Base-by-base conservation (phyloP, 23 tunicate genomes). In the Ciona savignyi region DNA sequence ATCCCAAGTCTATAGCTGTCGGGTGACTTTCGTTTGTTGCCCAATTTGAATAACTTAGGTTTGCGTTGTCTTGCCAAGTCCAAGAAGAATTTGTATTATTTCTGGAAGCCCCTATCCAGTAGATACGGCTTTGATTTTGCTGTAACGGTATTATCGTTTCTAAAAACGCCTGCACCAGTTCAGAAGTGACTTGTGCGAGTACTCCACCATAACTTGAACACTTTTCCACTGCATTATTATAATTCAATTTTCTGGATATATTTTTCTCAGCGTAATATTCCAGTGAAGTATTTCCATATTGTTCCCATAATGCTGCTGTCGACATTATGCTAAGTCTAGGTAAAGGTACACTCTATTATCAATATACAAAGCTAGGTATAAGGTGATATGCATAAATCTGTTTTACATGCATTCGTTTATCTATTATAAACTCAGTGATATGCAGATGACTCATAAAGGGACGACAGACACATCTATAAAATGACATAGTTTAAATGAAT, bases 211-310 rank as follows among this genome's bases (percentile, higher is more conserved):
- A 62, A 29, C 30, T 30, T 1, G 19, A 1, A 63, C 78, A 74
- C n/a, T 2, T 4, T 11, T 49, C 23, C 62, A 11, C 1, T 23
- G 65, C 77, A 23, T 51, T 56, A 21, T 31, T 29, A 1, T 24
- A 34, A 9, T 66, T 27, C 29, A 66, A 2, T 66, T 1, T 19
- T 1, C 1, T n/a, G 29, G 70, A 29, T 27, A 29, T 9, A 20
- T 66, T 66, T 34, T n/a, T n/a, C n/a, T n/a, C n/a, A n/a, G n/a
- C n/a, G n/a, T n/a, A 69, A 69, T 69, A 69, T 33, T 69, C 73
- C 32, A 9, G 21, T 31, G 25, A 34, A 31, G 73, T 42, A 42
- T 42, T 42, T 42, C 11, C 56, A 42, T 6, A 15, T 6, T 42
- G 56, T 15, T 15, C 15, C 56, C 56, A 42, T 6, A 6, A 42